Evolutionary conservation across 2,888 invertebrate species (phyloP), one percentile per base, ranked within the genome.

Genomic region (Zygogramma bicolorata): DNA sequence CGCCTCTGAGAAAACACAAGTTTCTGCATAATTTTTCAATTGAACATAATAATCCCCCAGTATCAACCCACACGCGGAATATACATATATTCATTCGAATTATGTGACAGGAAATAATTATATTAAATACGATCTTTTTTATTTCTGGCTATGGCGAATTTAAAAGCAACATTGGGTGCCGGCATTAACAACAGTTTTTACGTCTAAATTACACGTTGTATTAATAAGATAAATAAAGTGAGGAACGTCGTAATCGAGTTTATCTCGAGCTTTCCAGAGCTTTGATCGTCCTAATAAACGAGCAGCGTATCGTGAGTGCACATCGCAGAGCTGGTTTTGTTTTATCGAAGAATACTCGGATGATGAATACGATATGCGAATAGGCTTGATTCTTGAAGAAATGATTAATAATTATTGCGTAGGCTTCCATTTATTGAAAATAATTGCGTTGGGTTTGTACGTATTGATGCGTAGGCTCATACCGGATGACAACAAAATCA

Each of bases 81-180:
- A 46, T 42, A 29, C 63, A 63, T 63, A 62, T 42, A 63, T 63
- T 63, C 25, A 46, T 63, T 46, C 46, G 20, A 29, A 63, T 63
- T 46, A 63, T 29, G 63, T 46, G 63, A 63, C 63, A 29, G 63
- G 63, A 63, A 63, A 63, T 63, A 46, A 63, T 63, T 63, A 63
- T 46, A 62, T 62, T 42, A 22, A 27, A 49, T 63, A 46, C 20
- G 63, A 20, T 5, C 29, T 46, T 63, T 46, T 46, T 63, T 53
- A 63, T 63, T 63, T 63, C 46, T 63, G 46, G 63, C 63, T 29
- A 63, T 46, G 46, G 46, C 29, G 27, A 63, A 63, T 63, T 63
- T 27, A 15, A 46, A 63, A 63, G n/a, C 27, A 53, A 53, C 46
- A 63, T 63, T 15, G 42, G 42, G 25, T 40, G 42, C 29, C 42